phyloP scores from a whole-genome alignment of 23 tunicate species.

The Diplosoma virens region DNA sequence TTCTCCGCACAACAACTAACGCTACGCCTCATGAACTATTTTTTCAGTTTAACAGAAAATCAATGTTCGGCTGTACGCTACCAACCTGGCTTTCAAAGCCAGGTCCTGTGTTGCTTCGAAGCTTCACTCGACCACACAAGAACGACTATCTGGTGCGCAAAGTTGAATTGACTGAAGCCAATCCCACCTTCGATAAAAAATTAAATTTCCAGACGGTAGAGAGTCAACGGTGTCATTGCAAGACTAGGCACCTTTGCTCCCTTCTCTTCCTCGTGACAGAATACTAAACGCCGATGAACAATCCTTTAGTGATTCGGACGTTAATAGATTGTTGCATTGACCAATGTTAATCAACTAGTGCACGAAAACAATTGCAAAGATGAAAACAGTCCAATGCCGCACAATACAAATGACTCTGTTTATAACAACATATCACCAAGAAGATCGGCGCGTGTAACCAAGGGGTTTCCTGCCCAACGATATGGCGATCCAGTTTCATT shows the following conservation, averaged over 20 bases:
- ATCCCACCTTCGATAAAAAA: slow-evolving; percentile 12
- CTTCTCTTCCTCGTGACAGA: no score
- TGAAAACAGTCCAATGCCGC: no score
- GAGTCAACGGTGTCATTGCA: slow-evolving; percentile 34
- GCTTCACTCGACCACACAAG: not conserved
- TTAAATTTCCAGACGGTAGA: slow-evolving; percentile 8
- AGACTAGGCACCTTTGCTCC: slow-evolving; percentile 15
- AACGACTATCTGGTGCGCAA: not conserved
- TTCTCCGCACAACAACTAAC: slow-evolving; percentile 30
- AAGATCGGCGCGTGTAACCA: no score
- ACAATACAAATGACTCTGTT: no score
- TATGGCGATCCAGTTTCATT: no score
- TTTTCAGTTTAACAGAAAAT: slow-evolving; percentile 1
- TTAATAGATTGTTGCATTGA: no score
- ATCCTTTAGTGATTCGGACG: no score
- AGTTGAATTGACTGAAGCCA: slow-evolving; percentile 20
- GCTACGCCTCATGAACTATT: slow-evolving; percentile 23
- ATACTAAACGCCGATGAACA: no score
- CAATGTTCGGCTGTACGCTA: not conserved
- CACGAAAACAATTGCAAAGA: no score
- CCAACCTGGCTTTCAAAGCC: slow-evolving; percentile 6
- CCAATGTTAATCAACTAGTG: no score
- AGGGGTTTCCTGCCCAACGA: no score
- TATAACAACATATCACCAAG: no score
- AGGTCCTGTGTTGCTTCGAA: slow-evolving; percentile 5